phyloP scores from a whole-genome alignment of 2,113 vertebrate genomes.

The Probosciger aterrimus region DNA sequence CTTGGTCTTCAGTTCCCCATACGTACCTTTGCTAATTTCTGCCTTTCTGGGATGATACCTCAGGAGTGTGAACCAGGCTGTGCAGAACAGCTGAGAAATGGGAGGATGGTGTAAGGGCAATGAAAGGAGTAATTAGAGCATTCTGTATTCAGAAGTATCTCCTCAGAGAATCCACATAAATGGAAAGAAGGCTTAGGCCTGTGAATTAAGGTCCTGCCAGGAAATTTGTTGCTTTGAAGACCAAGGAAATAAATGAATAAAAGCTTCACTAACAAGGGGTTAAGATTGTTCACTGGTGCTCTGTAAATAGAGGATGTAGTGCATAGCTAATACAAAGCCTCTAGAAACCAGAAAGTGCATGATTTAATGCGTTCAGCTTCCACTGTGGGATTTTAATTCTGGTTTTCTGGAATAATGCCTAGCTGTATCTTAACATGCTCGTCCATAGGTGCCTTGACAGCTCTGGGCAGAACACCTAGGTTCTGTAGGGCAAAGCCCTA shows the following conservation, averaged over 20 bases:
- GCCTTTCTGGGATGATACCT: not conserved
- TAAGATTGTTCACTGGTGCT: slow-evolving; percentile 1
- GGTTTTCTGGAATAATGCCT: not conserved
- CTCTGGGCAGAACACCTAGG: not conserved
- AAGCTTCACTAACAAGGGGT: not conserved
- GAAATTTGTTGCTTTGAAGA: slow-evolving; percentile 30
- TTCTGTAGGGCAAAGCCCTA: not conserved
- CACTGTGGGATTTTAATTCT: not conserved
- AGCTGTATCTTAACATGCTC: not conserved
- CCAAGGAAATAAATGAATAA: slow-evolving; percentile 21
- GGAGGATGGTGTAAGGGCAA: slow-evolving; percentile 5
- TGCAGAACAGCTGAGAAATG: not conserved
- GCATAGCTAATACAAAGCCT: not conserved
- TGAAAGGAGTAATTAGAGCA: slow-evolving; percentile 2
- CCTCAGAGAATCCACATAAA: not conserved
- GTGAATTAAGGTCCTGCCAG: slow-evolving; percentile 29
- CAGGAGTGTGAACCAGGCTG: not conserved
- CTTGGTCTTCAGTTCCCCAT: not conserved
- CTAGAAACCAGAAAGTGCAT: not conserved
- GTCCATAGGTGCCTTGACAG: not conserved
- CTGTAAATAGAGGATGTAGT: not conserved
- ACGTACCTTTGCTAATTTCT: not conserved
- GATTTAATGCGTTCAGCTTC: not conserved
- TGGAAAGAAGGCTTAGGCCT: slow-evolving; percentile 17
- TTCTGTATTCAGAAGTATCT: slow-evolving; percentile 23